These are phyloP conservation scores for Stenotaenia linearis DNA, from an alignment of 2,888 invertebrate genomes.

Conservation along the genomic window DNA sequence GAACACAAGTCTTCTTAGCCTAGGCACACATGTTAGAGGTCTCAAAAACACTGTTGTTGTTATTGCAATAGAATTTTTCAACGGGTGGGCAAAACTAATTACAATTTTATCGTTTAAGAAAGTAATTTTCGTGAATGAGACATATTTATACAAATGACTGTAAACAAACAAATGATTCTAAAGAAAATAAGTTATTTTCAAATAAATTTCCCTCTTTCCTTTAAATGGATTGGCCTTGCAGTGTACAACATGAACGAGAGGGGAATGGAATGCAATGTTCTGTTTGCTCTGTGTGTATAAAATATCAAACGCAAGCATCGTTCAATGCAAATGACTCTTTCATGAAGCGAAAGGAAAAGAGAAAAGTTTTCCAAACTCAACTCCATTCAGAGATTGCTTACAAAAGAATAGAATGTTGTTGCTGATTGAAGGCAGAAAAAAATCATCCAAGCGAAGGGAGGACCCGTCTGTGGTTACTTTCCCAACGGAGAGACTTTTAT, in stretches of 20 bases:
- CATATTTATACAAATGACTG: neutral
- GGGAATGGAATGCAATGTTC: neutral
- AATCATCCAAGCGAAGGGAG: conserved; percentile 8
- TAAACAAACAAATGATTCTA: neutral
- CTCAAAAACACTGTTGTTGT: neutral
- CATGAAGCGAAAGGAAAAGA: neutral
- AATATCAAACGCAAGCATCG: conserved; percentile 7
- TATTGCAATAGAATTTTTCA: conserved; percentile 3
- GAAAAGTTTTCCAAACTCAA: neutral
- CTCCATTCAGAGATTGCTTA: conserved; percentile 11
- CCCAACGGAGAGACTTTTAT: conserved; percentile 17
- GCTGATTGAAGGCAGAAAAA: conserved; percentile 14
- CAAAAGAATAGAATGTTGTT: conserved; percentile 19
- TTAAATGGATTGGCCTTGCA: neutral
- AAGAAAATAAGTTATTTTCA: neutral
- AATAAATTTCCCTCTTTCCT: neutral
- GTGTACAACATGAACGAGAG: neutral
- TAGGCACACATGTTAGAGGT: conserved; percentile 2
- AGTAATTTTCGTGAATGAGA: neutral
- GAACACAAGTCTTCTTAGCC: conserved; percentile 15
- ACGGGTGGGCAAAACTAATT: neutral
- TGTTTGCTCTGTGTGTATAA: neutral
- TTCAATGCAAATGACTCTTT: conserved; percentile 21
- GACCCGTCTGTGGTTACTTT: conserved; percentile 9
- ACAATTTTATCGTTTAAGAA: neutral